phyloP scores from a whole-genome alignment of 2,797 vertebrate genomes.

The Melopsittacus undulatus region DNA sequence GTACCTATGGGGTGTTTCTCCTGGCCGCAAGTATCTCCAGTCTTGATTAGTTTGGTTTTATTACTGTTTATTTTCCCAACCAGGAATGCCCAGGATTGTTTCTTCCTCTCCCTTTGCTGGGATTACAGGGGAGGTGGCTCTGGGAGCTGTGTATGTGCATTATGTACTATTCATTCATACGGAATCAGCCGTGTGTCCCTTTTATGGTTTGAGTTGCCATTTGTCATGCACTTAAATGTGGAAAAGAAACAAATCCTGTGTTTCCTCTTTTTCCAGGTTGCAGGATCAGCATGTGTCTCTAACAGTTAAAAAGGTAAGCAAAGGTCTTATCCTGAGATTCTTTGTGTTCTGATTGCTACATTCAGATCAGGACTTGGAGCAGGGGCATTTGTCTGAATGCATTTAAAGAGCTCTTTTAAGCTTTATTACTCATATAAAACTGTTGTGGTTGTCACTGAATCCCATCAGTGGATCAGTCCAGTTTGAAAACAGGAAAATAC shows the following conservation, averaged over 20 bases:
- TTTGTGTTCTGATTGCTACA: not conserved
- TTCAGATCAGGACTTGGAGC: not conserved
- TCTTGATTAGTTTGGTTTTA: not conserved
- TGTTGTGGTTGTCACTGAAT: not conserved
- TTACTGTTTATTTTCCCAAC: rapidly evolving
- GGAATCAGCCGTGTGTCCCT: not conserved
- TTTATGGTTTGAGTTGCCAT: not conserved
- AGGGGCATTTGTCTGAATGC: not conserved
- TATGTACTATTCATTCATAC: not conserved
- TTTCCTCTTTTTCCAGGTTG: constrained; percentile 22
- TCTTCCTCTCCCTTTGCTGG: not conserved
- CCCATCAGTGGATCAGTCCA: not conserved
- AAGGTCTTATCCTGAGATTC: rapidly evolving
- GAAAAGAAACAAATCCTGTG: not conserved
- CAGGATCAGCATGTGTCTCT: constrained; percentile 1
- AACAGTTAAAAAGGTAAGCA: constrained; percentile 46
- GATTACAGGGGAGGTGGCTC: not conserved
- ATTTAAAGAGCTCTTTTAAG: not conserved
- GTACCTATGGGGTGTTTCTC: not conserved
- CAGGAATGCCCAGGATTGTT: not conserved
- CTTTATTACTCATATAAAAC: not conserved
- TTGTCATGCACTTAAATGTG: not conserved
- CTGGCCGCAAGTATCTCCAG: not conserved
- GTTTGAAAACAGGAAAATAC: not conserved
- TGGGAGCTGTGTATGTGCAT: not conserved